Conservation (phyloP, 2,888 invertebrate genomes). For the Conops quadrifasciatus region DNA sequence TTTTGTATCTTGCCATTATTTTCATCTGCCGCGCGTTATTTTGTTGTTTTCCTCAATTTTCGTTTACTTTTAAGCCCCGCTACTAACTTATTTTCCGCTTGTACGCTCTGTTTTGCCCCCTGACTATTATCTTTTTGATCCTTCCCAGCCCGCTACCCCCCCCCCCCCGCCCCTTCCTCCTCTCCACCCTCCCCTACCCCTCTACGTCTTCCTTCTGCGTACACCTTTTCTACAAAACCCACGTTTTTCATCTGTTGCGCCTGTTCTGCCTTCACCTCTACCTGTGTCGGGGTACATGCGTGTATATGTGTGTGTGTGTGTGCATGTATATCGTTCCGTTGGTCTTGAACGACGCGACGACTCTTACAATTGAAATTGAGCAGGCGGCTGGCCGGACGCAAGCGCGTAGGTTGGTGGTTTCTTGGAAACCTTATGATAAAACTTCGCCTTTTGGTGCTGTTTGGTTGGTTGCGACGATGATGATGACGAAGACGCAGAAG, state of each 20-base stretch:
- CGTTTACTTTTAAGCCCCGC: not conserved
- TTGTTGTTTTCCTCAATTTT: not conserved
- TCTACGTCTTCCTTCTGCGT: not conserved
- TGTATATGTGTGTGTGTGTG: not conserved
- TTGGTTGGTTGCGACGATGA: not conserved
- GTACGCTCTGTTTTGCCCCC: not conserved
- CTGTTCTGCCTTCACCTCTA: not conserved
- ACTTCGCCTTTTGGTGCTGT: conserved; percentile 5
- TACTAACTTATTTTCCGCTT: not conserved
- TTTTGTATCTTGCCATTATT: conserved; percentile 36
- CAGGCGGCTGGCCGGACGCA: conserved; percentile 22
- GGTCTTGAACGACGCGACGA: not conserved
- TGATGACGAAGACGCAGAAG: conserved; percentile 7
- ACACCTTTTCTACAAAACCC: not conserved
- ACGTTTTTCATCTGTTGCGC: not conserved
- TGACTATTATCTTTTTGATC: not conserved
- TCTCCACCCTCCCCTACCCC: not conserved
- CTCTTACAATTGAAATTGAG: conserved; percentile 18
- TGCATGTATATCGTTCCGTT: conserved; percentile 16
- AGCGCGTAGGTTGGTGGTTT: conserved; percentile 49
- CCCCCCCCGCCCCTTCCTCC: not conserved
- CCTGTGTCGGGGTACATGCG: not conserved
- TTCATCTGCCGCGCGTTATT: conserved; percentile 20
- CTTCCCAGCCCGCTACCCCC: not conserved
- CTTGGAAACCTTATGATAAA: conserved; percentile 44